Base-by-base conservation (phyloP, 1,140 invertebrate genomes). In the Cyphomyrmex costatus region DNA sequence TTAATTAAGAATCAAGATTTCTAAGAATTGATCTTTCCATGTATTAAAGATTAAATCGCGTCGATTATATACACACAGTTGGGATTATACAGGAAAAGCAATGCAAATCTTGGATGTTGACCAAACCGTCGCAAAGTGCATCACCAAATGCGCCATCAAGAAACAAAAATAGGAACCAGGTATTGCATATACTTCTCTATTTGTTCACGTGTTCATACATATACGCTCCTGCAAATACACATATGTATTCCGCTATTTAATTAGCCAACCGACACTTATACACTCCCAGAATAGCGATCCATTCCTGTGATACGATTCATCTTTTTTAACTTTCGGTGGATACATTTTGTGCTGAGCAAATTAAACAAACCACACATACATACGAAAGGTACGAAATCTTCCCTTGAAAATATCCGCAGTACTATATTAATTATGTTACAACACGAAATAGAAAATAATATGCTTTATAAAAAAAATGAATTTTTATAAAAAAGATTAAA, bases 41-140 rank as follows among this genome's bases (percentile, higher is more conserved):
- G n/a, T n/a, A n/a, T 63, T 77, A 27, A 30, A 77, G 19, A 24
- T 46, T 76, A 63, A 61, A 61, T 61, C 24, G 21, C 10, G 10
- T 1, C 2, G 10, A 80, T 56, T 36, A 24, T 53, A n/a, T n/a
- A n/a, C n/a, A n/a, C n/a, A 46, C 1, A 30, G 33, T 27, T 21
- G 27, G 24, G 19, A 16, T 49, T 49, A 49, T 16, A 49, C 53
- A 79, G 24, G 49, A 80, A 33, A 46, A 80, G 65, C 24, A 58
- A 60, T 60, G n/a, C n/a, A 68, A 27, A 79, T 85, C 60, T 89
- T 87, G 86, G 76, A 89, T 60, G 68, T 84, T 85, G 58, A 79
- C 74, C 74, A 88, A 87, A 24, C 74, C 58, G 33, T 12, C 49
- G 21, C 30, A 24, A 21, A 83, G 36, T 66, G 19, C 49, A 66